Base-by-base conservation (phyloP, 2,797 vertebrate species). In the Melanotaenia pygmaea region DNA sequence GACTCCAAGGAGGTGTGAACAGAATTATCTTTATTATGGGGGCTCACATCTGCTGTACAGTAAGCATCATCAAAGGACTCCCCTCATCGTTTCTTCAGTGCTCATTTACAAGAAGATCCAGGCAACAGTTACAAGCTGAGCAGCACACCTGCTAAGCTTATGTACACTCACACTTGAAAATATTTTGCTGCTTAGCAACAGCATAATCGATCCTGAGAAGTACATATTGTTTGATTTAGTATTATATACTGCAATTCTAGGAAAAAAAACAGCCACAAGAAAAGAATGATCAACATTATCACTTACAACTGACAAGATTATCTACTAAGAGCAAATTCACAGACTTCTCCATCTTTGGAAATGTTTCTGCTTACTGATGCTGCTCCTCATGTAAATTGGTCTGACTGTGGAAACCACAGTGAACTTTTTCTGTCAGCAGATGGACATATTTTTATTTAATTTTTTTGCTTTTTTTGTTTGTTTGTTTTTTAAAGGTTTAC, bases 331-430 rank as follows among this genome's bases (percentile, higher is more conserved):
- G n/a, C 54, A 57, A 57, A 30, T 7, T 57, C 16, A 28, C 53
- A 16, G 12, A 11, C 37, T 16, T 74, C 35, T 59, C n/a, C 37
- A 58, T 10, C 32, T 47, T 32, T 57, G 22, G n/a, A 32, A 54
- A 43, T 59, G 65, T 58, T 75, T 51, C 61, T 67, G 37, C 2
- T 59, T 26, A 64, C 53, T 51, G 37, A 22, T 24, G 28, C 20
- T 43, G 61, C 24, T 63, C 53, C n/a, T 51, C 20, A 26, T 24
- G 18, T 32, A 30, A 16, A 28, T 59, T 59, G 18, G 18, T 45
- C 6, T 59, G 16, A 51, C 26, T 59, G 26, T 22, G 26, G 24
- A 35, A 43, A 35, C 59, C n/a, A 22, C 58, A 45, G 28, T 14
- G 26, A 35, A 50, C 45, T 5, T 60, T 35, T 32, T 62, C 37